These are phyloP conservation scores for Nothocercus julius DNA, from an alignment of 2,113 vertebrate genomes.

Conservation along the genomic window DNA sequence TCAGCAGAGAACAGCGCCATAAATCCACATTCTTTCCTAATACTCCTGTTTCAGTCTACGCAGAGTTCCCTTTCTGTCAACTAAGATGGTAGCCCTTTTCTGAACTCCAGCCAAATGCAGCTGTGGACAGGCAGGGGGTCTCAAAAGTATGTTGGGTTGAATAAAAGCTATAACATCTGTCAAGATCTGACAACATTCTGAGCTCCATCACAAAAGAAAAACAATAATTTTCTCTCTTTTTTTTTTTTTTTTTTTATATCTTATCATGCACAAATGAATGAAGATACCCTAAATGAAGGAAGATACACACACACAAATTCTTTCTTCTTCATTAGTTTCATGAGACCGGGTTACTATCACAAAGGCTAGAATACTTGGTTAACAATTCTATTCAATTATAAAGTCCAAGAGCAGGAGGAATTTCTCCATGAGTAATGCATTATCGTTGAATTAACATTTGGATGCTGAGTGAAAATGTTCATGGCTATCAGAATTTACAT, in stretches of 20 bases:
- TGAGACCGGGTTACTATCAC: slow-evolving; percentile 7
- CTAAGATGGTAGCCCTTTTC: background rate
- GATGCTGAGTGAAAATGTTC: slow-evolving; percentile 13
- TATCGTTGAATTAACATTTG: background rate
- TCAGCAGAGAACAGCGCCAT: background rate
- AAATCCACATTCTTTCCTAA: background rate
- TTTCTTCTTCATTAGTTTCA: background rate
- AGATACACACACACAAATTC: background rate
- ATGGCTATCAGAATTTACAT: slow-evolving; percentile 35
- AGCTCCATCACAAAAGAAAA: background rate
- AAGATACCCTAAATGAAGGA: background rate
- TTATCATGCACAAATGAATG: background rate
- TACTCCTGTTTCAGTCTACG: accelerated
- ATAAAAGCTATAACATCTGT: background rate
- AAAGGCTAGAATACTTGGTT: background rate
- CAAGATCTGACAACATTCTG: background rate
- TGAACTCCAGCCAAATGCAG: background rate
- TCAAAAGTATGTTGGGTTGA: background rate
- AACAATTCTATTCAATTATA: background rate
- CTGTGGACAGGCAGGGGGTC: background rate
- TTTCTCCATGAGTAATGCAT: background rate
- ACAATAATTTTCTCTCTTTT: background rate
- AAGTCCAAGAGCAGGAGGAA: background rate
- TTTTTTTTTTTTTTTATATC: background rate
- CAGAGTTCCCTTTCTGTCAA: background rate